Percentiles rank a stretch among this genome's conserved stretches.
These are phyloP conservation scores for Neodiprion lecontei DNA, from an alignment of 1,140 invertebrate genomes.

Conservation along the genomic window DNA sequence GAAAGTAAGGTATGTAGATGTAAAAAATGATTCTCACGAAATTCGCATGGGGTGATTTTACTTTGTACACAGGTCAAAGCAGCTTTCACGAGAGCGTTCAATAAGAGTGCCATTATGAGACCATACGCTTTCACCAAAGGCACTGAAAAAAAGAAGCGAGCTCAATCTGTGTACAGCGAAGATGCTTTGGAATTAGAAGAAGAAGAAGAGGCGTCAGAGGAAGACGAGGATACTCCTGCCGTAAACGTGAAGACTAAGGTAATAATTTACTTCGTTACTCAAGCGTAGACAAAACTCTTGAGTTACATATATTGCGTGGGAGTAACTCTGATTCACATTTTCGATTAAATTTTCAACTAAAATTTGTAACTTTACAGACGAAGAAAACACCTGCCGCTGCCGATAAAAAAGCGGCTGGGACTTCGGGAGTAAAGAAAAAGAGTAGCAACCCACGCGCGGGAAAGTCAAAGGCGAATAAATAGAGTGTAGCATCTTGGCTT, in stretches of 20 bases:
- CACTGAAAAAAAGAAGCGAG: constrained; percentile 66
- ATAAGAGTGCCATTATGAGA: constrained; percentile 78
- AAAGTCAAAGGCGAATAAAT: too few species aligned
- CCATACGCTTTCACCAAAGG: constrained; percentile 72
- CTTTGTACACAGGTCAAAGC: constrained; percentile 76
- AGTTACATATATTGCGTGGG: constrained; percentile 11
- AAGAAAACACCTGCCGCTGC: constrained; percentile 43
- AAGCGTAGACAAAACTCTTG: constrained; percentile 12
- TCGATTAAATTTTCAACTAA: constrained; percentile 13
- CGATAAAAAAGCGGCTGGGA: constrained; percentile 13
- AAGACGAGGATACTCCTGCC: constrained; percentile 71
- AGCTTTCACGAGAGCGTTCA: constrained; percentile 90
- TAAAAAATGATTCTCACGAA: not conserved
- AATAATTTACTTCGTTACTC: constrained; percentile 31
- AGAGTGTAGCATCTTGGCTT: too few species aligned
- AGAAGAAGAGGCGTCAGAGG: constrained; percentile 59
- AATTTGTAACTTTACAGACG: constrained; percentile 40
- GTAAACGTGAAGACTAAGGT: constrained; percentile 85
- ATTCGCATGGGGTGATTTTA: not conserved
- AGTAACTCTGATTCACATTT: constrained; percentile 8
- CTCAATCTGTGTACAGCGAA: constrained; percentile 49
- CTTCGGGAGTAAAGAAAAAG: constrained; percentile 24
- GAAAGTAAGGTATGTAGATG: constrained; percentile 74
- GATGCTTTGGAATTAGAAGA: constrained; percentile 57
- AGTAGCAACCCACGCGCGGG: constrained; percentile 5